Conservation (phyloP, 2,888 invertebrate species). For the Pseudoips prasinana region DNA sequence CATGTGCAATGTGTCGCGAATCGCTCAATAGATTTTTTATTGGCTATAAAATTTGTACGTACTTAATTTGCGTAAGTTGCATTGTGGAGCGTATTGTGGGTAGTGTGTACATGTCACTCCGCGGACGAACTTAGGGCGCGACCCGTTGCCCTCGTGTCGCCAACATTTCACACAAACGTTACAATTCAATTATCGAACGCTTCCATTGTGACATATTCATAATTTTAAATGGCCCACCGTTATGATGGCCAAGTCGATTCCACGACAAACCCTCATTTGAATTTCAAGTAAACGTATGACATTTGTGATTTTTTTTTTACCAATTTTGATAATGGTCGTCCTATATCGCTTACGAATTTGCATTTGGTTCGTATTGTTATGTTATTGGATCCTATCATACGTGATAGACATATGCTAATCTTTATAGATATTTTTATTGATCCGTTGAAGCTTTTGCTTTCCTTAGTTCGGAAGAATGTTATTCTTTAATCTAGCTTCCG, state of each 20-base stretch:
- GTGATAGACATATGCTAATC: slow-evolving; percentile 78
- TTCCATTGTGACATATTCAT: slow-evolving; percentile 58
- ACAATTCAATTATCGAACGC: slow-evolving; percentile 68
- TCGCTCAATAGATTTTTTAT: slow-evolving; percentile 73
- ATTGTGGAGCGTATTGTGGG: slow-evolving; percentile 70
- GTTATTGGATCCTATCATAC: slow-evolving; percentile 70
- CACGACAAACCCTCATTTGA: slow-evolving; percentile 57
- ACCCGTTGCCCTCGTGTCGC: slow-evolving; percentile 69
- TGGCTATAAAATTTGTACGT: slow-evolving; percentile 74
- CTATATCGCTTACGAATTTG: slow-evolving; percentile 72
- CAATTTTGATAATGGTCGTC: slow-evolving; percentile 27
- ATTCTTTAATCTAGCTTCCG: slow-evolving; percentile 74
- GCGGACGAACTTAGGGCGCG: slow-evolving; percentile 65
- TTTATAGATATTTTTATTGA: slow-evolving; percentile 48
- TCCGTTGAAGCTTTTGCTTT: slow-evolving; percentile 51
- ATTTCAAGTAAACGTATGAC: slow-evolving; percentile 56
- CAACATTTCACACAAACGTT: slow-evolving; percentile 55
- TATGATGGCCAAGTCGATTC: slow-evolving; percentile 65
- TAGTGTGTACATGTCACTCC: slow-evolving; percentile 47
- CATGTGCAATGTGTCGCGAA: slow-evolving; percentile 67
- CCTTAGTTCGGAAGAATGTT: slow-evolving; percentile 57
- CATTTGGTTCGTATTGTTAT: slow-evolving; percentile 59
- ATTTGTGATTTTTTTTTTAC: slow-evolving; percentile 38
- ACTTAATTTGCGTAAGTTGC: slow-evolving; percentile 77
- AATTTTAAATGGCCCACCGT: slow-evolving; percentile 56